phyloP scores from a whole-genome alignment of 1,140 invertebrate genomes.

The Dendrolimus kikuchii region DNA sequence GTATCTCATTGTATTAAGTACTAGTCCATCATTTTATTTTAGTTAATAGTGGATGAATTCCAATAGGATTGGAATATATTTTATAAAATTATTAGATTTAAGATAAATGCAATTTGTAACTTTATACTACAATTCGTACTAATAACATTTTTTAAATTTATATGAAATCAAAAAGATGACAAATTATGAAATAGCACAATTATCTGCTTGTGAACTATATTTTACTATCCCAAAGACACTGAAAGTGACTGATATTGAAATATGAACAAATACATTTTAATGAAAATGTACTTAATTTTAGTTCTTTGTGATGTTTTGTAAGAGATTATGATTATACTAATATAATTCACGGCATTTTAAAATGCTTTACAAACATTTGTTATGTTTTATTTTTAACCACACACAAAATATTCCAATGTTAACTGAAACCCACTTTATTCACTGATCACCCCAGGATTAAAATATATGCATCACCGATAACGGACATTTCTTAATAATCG shows the following conservation, averaged over 20 bases:
- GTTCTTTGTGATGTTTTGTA: constrained; percentile 2
- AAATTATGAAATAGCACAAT: no score
- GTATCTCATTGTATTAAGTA: constrained; percentile 41
- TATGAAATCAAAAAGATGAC: no score
- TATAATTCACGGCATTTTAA: constrained; percentile 1
- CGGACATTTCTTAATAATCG: no score
- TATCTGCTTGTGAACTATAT: no score
- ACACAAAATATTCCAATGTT: no score
- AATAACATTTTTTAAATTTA: not conserved
- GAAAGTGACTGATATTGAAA: no score
- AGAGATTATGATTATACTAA: not conserved
- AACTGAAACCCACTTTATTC: no score
- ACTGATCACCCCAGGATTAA: no score
- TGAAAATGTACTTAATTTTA: constrained; percentile 1
- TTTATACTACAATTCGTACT: not conserved
- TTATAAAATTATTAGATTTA: constrained; percentile 2
- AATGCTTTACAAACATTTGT: not conserved
- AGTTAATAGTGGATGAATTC: constrained; percentile 20
- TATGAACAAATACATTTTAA: no score
- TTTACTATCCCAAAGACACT: no score
- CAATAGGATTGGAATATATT: constrained; percentile 16
- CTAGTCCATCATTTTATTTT: constrained; percentile 42
- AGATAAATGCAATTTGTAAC: not conserved
- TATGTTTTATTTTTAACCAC: no score
- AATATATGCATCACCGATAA: no score